These are phyloP conservation scores for Scaptomyza hsui DNA, from an alignment of 1,140 invertebrate species.

Conservation along the genomic window DNA sequence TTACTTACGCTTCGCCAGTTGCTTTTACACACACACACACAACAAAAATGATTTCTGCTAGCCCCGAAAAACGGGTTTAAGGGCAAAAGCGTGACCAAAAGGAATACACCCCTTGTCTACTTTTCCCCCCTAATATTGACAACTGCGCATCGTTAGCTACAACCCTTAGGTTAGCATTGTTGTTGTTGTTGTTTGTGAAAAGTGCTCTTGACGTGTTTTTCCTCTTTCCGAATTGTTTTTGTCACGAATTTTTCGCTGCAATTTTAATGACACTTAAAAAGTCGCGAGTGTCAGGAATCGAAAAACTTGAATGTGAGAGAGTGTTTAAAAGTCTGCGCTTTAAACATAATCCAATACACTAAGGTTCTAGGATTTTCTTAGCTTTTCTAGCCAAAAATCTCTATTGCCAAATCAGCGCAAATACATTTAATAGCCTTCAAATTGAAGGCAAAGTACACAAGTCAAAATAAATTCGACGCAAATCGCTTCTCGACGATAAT, in stretches of 20 bases:
- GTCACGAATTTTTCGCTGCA: conserved; percentile 39
- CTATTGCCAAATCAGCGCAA: conserved; percentile 55
- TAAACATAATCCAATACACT: conserved; percentile 1
- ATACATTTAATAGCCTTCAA: conserved; percentile 61
- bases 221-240: conserved; percentile 1
- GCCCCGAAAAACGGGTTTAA: conserved; percentile 7
- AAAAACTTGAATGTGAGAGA: not conserved
- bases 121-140: conserved; percentile 18
- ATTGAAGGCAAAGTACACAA: conserved; percentile 29
- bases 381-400: conserved; percentile 10
- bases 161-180: conserved; percentile 21
- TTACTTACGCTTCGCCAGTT: conserved; percentile 44
- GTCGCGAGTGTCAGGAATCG: conserved; percentile 1
- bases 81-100: conserved; percentile 2
- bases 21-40: no score
- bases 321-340: conserved; percentile 8
- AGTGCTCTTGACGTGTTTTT: conserved; percentile 21
- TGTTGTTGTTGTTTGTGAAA: conserved; percentile 18
- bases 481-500: conserved; percentile 21
- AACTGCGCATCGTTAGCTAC: conserved; percentile 45
- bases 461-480: conserved; percentile 43
- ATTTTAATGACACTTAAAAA: conserved; percentile 44
- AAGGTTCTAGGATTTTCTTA: not conserved
- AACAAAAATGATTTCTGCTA: conserved; percentile 1
- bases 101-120: not conserved